Percentiles rank a stretch among this genome's conserved stretches.
Conservation (phyloP, 1,140 invertebrate species). For the Rhyacophila brunnea region DNA sequence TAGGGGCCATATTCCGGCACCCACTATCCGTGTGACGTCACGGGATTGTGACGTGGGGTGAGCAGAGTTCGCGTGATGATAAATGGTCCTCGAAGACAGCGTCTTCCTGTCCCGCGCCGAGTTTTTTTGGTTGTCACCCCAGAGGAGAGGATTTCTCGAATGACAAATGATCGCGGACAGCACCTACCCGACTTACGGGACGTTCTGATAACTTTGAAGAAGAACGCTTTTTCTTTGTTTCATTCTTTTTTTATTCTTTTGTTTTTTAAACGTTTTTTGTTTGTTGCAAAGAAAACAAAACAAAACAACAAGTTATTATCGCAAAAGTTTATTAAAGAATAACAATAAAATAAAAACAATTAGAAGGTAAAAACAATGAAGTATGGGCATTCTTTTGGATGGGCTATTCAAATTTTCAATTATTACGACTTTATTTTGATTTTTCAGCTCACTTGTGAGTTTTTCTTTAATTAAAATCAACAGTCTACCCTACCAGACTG, state of each 20-base stretch:
- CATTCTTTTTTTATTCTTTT: not conserved
- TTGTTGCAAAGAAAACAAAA: not conserved
- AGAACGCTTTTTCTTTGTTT: slow-evolving; percentile 1
- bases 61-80: slow-evolving; percentile 5
- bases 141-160: not conserved
- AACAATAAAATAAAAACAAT: too few species aligned
- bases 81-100: not conserved
- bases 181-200: not conserved
- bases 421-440: too few species aligned
- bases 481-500: too few species aligned
- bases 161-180: not conserved
- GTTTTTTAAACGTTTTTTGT: slow-evolving; percentile 1
- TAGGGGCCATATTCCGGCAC: too few species aligned
- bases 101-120: not conserved
- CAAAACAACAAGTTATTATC: too few species aligned
- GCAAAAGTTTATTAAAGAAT: too few species aligned
- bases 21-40: too few species aligned
- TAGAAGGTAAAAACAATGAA: too few species aligned
- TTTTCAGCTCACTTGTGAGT: too few species aligned
- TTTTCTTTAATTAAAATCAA: too few species aligned
- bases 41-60: not conserved
- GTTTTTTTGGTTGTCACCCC: slow-evolving; percentile 9
- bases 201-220: not conserved
- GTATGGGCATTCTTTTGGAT: too few species aligned
- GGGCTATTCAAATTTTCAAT: too few species aligned